Conservation (phyloP, 1,140 invertebrate genomes). For the Penaeus chinensis region DNA sequence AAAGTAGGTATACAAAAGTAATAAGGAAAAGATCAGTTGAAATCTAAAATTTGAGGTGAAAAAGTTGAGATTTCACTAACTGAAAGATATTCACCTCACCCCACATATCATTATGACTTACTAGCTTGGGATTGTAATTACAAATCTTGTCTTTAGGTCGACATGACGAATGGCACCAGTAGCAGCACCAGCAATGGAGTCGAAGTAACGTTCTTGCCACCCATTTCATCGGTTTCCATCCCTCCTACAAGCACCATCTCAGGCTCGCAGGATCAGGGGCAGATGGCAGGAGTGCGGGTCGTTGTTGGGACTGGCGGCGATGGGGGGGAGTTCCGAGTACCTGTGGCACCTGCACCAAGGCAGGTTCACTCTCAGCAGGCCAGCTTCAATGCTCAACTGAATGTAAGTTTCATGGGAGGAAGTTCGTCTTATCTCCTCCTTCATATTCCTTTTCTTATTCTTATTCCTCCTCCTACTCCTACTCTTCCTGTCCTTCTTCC, state of each 20-base stretch:
- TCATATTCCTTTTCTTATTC: too few species aligned
- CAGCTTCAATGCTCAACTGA: constrained; percentile 54
- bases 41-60: too few species aligned
- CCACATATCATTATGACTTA: too few species aligned
- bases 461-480: too few species aligned
- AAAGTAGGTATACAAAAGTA: too few species aligned
- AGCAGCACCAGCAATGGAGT: neutral
- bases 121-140: too few species aligned
- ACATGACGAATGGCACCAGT: neutral
- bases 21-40: too few species aligned
- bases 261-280: neutral
- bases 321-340: constrained; percentile 45
- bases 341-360: constrained; percentile 44
- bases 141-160: neutral
- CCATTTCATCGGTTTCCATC: neutral
- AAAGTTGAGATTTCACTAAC: too few species aligned
- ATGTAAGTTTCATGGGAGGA: constrained; percentile 11
- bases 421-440: neutral
- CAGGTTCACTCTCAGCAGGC: constrained; percentile 43
- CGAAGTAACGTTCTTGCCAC: constrained; percentile 8
- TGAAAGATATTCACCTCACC: too few species aligned
- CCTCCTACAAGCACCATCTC: neutral
- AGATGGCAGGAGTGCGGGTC: constrained; percentile 4
- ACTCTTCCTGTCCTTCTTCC: too few species aligned
- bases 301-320: constrained; percentile 22